Evolutionary conservation across 2,888 invertebrate species (phyloP).

Genomic region (Sabatieria punctata): DNA sequence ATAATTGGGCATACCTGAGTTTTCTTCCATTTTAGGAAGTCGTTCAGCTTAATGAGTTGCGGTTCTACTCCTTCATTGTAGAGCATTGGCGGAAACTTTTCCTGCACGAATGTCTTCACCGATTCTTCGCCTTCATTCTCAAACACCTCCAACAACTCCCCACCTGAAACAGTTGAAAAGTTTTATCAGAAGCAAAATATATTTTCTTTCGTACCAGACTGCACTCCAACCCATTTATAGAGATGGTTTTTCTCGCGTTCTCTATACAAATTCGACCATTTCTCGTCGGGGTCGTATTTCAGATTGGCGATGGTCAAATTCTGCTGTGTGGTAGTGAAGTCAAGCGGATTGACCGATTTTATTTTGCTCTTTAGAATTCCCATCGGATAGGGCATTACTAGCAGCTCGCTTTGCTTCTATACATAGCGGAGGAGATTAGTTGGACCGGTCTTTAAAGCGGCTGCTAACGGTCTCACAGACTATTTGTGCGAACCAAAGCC

Average conservation of each 20-base stretch:
- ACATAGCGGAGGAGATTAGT: too few relatives aligned
- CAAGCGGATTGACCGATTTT: not conserved
- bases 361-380: not conserved
- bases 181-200: not conserved
- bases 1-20: too few relatives aligned
- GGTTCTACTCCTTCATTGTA: slow-evolving; percentile 57
- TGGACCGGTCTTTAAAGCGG: too few relatives aligned
- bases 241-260: slow-evolving; percentile 31
- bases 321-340: not conserved
- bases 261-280: slow-evolving; percentile 27
- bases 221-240: slow-evolving; percentile 30
- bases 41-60: slow-evolving; percentile 55
- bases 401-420: too few relatives aligned
- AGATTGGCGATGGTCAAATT: not conserved
- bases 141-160: slow-evolving; percentile 62
- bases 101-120: slow-evolving; percentile 32
- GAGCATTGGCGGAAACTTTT: slow-evolving; percentile 24
- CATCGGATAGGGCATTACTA: too few relatives aligned
- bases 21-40: slow-evolving; percentile 73
- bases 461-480: too few relatives aligned
- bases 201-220: not conserved
- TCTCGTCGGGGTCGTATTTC: slow-evolving; percentile 9
- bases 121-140: slow-evolving; percentile 46
- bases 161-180: slow-evolving; percentile 38
- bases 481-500: too few relatives aligned